Percentiles rank a stretch among this genome's conserved stretches.
Evolutionary conservation across 2,113 vertebrate genomes (phyloP).

Genomic region (Siniperca knerii): DNA sequence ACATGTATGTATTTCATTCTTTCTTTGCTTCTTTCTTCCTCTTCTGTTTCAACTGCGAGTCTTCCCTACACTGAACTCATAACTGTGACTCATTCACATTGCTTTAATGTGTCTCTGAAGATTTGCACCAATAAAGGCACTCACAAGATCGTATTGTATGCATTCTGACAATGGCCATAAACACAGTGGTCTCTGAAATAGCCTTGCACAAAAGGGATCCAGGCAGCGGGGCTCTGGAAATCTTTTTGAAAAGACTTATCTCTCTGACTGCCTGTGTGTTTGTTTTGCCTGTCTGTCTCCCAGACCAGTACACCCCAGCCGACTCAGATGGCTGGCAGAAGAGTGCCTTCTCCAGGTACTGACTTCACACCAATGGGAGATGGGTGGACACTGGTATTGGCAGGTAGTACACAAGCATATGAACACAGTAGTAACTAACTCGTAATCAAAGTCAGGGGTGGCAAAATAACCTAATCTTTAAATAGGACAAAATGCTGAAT

Average conservation of each 20-base stretch:
- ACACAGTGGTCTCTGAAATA: slow-evolving; percentile 22
- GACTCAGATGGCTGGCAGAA: slow-evolving; percentile 61
- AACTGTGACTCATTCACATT: background rate
- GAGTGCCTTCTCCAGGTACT: slow-evolving; percentile 85
- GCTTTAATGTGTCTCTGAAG: slow-evolving; percentile 7
- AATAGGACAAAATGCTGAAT: background rate
- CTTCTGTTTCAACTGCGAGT: background rate
- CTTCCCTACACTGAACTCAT: background rate
- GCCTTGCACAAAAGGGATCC: background rate
- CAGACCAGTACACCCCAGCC: slow-evolving; percentile 73
- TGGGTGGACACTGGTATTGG: background rate
- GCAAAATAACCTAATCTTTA: background rate
- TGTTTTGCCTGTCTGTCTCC: slow-evolving; percentile 55
- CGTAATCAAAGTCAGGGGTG: background rate
- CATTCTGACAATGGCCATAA: slow-evolving; percentile 9
- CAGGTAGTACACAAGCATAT: background rate
- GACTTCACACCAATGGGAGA: slow-evolving; percentile 2
- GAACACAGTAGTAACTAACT: background rate
- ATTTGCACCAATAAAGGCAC: background rate
- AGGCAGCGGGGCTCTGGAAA: background rate
- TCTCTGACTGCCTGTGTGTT: slow-evolving; percentile 21
- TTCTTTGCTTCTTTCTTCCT: background rate
- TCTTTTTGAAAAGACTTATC: slow-evolving; percentile 22
- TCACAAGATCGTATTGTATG: slow-evolving; percentile 7
- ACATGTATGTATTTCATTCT: background rate